Percentiles rank a stretch among this genome's conserved stretches.
phyloP scores from a whole-genome alignment of 2,113 vertebrate genomes.

The Acanthochromis polyacanthus region DNA sequence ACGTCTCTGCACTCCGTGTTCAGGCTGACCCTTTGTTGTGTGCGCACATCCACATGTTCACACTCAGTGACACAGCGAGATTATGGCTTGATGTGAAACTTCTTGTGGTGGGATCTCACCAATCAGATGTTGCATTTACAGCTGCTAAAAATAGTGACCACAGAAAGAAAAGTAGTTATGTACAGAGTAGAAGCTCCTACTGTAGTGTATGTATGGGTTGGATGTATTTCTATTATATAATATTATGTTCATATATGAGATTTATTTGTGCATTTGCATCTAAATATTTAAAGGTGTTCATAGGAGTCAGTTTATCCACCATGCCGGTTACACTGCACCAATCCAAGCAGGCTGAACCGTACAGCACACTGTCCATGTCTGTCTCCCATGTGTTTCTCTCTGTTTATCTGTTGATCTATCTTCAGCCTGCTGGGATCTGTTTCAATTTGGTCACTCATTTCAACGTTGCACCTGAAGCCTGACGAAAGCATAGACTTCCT shows the following conservation, averaged over 20 bases:
- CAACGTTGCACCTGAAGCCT: slow-evolving; percentile 43
- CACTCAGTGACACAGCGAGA: background rate
- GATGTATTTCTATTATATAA: background rate
- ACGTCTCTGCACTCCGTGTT: background rate
- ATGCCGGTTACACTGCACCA: background rate
- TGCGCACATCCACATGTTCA: background rate
- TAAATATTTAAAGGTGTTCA: background rate
- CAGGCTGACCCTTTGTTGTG: slow-evolving; percentile 1
- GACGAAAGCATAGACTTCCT: slow-evolving; percentile 38
- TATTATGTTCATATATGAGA: slow-evolving; percentile 4
- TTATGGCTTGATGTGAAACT: background rate
- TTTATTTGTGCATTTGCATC: slow-evolving; percentile 7
- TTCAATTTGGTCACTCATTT: slow-evolving; percentile 54
- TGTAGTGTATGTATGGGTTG: background rate
- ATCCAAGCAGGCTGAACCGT: background rate
- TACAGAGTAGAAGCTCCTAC: no score
- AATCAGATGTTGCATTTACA: slow-evolving; percentile 39
- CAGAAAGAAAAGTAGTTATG: background rate
- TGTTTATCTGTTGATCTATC: slow-evolving; percentile 51
- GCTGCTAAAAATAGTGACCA: slow-evolving; percentile 10
- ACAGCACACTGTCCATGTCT: slow-evolving; percentile 1
- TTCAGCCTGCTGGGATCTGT: slow-evolving; percentile 47
- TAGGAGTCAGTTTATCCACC: background rate
- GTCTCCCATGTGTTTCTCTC: slow-evolving; percentile 30
- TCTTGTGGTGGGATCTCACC: slow-evolving; percentile 24